Percentiles rank a stretch among this genome's conserved stretches.
These are phyloP conservation scores for Fulmarus glacialis DNA, from an alignment of 2,113 vertebrate species.

Conservation along the genomic window DNA sequence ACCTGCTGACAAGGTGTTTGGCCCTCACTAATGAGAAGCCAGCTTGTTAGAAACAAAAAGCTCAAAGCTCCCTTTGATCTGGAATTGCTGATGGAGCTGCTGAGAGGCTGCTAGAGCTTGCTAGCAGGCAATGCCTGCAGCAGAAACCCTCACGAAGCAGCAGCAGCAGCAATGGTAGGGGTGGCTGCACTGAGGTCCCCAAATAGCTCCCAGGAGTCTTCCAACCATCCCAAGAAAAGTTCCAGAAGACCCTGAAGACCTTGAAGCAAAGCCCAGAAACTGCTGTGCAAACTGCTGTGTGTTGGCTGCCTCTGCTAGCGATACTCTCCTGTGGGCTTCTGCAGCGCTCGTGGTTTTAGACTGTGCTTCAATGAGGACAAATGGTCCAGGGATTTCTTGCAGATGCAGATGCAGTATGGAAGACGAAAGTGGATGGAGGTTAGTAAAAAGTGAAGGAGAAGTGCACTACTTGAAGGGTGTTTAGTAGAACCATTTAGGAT, in stretches of 20 bases:
- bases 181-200: background rate
- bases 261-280: background rate
- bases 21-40: background rate
- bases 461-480: background rate
- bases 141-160: background rate
- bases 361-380: background rate
- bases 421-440: background rate
- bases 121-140: background rate
- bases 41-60: background rate
- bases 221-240: background rate
- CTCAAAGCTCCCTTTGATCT: background rate
- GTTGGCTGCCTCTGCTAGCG: background rate
- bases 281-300: background rate
- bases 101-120: background rate
- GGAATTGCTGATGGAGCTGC: background rate
- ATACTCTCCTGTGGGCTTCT: background rate
- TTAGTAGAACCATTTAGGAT: background rate
- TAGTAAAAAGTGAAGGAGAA: background rate
- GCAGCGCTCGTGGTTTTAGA: background rate
- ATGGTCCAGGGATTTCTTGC: background rate
- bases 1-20: background rate
- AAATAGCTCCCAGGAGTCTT: background rate
- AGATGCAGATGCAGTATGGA: background rate
- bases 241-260: background rate
- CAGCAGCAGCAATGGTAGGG: background rate